Evolutionary conservation across 2,797 vertebrate species (phyloP), one percentile per base, ranked within the genome.

Genomic region (Denticeps clupeoides): DNA sequence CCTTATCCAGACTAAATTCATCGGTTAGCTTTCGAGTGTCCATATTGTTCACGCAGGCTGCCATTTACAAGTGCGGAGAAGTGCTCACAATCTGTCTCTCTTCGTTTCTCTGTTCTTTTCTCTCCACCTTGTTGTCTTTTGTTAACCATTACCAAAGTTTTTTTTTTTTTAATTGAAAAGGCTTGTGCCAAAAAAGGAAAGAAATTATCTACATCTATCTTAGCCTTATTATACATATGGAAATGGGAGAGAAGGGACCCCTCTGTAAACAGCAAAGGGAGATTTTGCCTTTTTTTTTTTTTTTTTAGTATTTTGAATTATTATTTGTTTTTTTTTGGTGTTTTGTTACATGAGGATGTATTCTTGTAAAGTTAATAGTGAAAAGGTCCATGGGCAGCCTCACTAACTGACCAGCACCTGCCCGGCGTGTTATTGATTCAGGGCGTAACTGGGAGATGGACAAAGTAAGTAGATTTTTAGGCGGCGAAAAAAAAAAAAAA

Each of bases 111-210:
- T 9, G 16, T n/a, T 55, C 16, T 31, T 31, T 10, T 5, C 44
- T 35, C 42, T 15, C 3, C 37, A 24, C 28, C 2, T 41, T 11
- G 38, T 28, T 18, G 13, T 33, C 37, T 27, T 46, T 52, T 4
- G 44, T 13, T 40, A 31, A n/a, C 7, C 37, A 44, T 31, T 41
- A 31, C 19, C 41, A 45, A 28, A n/a, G 25, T 41, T 52, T 35
- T 25, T 52, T 31, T 32, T 65, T 49, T 28, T 40, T 45, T 59
- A 28, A 35, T 40, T 28, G 29, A 44, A 35, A 56, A 45, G 65
- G 67, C 62, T 38, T 55, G 65, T 69, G 67, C 65, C 77, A 73
- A 72, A 76, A 53, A 41, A 40, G 51, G 29, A 12, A 49, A 59
- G 58, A 52, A 45, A 49, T 55, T 56, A 12, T 52, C 46, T 59